Conservation (phyloP, 1,140 invertebrate species). For the Pissodes strobi region DNA sequence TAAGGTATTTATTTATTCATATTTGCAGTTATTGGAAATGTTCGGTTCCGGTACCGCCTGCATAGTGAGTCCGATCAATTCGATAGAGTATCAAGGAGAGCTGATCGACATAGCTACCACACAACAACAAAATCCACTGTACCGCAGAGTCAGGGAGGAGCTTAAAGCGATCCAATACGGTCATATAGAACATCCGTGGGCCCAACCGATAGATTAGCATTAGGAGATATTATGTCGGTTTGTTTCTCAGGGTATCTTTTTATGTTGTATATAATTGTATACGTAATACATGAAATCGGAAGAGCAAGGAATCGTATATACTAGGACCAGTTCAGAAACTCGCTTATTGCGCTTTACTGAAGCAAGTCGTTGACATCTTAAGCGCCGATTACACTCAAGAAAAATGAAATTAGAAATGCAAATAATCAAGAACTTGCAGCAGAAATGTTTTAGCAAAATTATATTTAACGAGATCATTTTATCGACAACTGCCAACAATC, state of each 20-base stretch:
- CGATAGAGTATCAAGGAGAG: constrained; percentile 73
- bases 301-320: no score
- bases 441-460: no score
- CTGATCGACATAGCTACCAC: constrained; percentile 75
- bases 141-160: constrained; percentile 70
- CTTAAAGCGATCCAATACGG: constrained; percentile 88
- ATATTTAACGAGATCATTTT: no score
- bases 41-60: constrained; percentile 96
- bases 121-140: constrained; percentile 70
- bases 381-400: no score
- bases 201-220: constrained; percentile 59
- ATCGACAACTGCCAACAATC: no score
- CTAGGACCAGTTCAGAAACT: no score
- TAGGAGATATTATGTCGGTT: neutral
- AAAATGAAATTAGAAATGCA: no score
- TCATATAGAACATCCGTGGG: constrained; percentile 79
- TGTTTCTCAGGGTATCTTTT: constrained; percentile 4
- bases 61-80: constrained; percentile 85
- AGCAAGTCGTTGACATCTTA: no score
- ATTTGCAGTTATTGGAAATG: constrained; percentile 83
- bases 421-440: no score
- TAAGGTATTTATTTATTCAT: no score
- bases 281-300: no score
- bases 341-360: no score
- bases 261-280: neutral